Percentiles rank a stretch among this genome's conserved stretches.
Evolutionary conservation across 2,888 invertebrate genomes (phyloP).

Genomic region (Stramonita haemastoma): DNA sequence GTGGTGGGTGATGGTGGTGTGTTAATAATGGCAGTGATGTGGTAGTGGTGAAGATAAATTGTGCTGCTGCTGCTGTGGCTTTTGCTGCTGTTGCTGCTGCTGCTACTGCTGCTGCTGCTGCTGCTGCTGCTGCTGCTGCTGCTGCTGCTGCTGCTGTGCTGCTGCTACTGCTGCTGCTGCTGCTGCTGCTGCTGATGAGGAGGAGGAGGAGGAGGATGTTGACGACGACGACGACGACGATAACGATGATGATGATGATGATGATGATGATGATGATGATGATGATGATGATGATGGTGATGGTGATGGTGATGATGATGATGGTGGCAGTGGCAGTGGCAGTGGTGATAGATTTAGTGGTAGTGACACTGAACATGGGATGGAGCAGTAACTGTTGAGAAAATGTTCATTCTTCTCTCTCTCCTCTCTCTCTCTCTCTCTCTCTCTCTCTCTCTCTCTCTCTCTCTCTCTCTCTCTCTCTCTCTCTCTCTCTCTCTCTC

Average conservation of each 20-base stretch:
- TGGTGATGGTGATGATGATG: slow-evolving; percentile 10
- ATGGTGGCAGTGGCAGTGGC: not conserved
- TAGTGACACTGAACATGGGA: not conserved
- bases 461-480: too few species aligned
- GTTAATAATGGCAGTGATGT: too few species aligned
- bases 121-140: slow-evolving; percentile 1
- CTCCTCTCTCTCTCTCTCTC: not conserved
- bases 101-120: slow-evolving; percentile 12
- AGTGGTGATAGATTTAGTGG: not conserved
- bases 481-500: too few species aligned
- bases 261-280: not conserved
- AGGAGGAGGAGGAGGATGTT: not conserved
- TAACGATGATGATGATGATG: not conserved
- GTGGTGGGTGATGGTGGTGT: too few species aligned
- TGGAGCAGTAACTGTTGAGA: not conserved
- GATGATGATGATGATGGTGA: slow-evolving; percentile 4
- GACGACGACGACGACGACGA: not conserved
- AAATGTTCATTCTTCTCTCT: too few species aligned
- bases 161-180: not conserved
- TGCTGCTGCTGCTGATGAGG: too few species aligned
- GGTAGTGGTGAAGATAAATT: not conserved
- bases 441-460: not conserved
- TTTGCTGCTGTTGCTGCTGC: not conserved
- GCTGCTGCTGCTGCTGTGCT: too few species aligned
- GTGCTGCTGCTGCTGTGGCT: not conserved